Percentiles rank a stretch among this genome's conserved stretches.
These are phyloP conservation scores for Serranus cabrilla DNA, from an alignment of 2,797 vertebrate genomes.

Conservation along the genomic window DNA sequence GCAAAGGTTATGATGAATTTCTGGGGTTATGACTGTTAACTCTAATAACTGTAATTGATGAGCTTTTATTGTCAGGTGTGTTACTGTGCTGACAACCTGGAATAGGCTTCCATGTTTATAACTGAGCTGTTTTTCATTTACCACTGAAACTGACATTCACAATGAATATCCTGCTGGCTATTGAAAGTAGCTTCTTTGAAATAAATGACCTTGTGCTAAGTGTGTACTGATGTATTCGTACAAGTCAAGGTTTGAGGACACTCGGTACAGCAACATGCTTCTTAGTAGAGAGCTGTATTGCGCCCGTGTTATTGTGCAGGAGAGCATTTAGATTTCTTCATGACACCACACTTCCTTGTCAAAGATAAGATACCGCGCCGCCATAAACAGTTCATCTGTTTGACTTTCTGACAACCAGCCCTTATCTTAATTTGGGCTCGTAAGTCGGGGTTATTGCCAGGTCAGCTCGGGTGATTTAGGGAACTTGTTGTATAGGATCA, in stretches of 20 bases:
- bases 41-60: neutral
- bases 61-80: slow-evolving; percentile 10
- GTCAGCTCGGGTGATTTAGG: slow-evolving; percentile 49
- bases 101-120: neutral
- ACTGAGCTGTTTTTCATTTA: neutral
- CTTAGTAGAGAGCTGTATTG: slow-evolving; percentile 15
- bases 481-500: slow-evolving; percentile 28
- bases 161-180: neutral
- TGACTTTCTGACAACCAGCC: slow-evolving; percentile 71
- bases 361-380: slow-evolving; percentile 65
- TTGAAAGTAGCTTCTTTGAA: neutral
- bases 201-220: slow-evolving; percentile 12
- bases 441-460: slow-evolving; percentile 63
- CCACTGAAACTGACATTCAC: slow-evolving; percentile 8
- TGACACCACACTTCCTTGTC: slow-evolving; percentile 69
- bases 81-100: slow-evolving; percentile 1
- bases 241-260: slow-evolving; percentile 34
- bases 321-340: slow-evolving; percentile 43
- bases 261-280: neutral
- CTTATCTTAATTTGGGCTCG: slow-evolving; percentile 80
- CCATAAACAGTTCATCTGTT: slow-evolving; percentile 64
- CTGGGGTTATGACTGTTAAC: neutral
- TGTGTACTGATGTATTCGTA: slow-evolving; percentile 26
- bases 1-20: slow-evolving; percentile 1
- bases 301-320: slow-evolving; percentile 22